Conservation (phyloP, 2,113 vertebrate species). For the Otocyon megalotis region DNA sequence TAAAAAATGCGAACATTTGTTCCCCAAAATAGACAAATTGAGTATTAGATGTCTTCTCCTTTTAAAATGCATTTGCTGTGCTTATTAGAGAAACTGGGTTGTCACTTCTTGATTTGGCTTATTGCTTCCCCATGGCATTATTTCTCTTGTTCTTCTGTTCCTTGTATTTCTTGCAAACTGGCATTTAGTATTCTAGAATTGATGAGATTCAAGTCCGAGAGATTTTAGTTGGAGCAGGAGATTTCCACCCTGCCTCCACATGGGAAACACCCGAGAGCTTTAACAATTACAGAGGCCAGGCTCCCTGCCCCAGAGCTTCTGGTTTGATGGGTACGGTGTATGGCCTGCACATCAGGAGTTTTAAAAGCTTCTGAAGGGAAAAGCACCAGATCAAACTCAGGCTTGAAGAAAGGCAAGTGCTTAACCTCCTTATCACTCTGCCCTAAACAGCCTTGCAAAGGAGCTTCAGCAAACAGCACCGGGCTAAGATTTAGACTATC, state of each 20-base stretch:
- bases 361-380: neutral
- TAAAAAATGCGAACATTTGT: neutral
- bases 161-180: neutral
- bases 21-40: neutral
- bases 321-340: neutral
- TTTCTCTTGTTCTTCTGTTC: neutral
- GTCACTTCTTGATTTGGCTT: neutral
- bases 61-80: neutral
- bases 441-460: neutral
- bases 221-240: neutral
- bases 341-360: neutral
- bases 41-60: neutral
- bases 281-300: neutral
- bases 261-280: neutral
- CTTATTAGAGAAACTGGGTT: neutral
- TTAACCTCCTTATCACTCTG: neutral
- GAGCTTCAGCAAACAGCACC: neutral
- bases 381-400: neutral
- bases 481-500: neutral
- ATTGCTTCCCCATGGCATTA: neutral
- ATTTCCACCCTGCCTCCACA: neutral
- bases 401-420: neutral
- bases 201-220: neutral
- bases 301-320: neutral
- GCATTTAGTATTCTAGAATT: neutral